These are phyloP conservation scores for Sternotherus odoratus DNA, from an alignment of 2,797 vertebrate genomes.

Conservation along the genomic window DNA sequence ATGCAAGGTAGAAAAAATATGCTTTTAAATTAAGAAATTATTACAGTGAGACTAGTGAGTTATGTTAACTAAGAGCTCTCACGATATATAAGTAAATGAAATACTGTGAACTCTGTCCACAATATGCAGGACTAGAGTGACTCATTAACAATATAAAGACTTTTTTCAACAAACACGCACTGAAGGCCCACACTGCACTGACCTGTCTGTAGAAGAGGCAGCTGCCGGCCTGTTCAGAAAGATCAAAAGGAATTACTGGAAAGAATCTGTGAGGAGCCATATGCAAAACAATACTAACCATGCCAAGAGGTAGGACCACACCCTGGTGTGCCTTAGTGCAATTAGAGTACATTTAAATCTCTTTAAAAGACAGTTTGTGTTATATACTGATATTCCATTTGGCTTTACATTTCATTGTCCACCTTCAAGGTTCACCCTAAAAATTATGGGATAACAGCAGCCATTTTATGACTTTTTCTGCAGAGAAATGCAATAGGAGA, in stretches of 20 bases:
- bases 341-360: not conserved
- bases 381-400: not conserved
- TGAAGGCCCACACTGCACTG: not conserved
- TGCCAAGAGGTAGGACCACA: not conserved
- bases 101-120: not conserved
- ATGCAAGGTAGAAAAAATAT: constrained; percentile 18
- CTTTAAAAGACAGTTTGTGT: not conserved
- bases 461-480: not conserved
- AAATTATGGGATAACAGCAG: not conserved
- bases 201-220: not conserved
- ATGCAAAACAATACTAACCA: rapidly evolving
- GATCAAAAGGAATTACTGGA: not conserved
- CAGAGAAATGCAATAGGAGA: not conserved
- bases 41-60: not conserved
- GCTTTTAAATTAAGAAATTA: not conserved
- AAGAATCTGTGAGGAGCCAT: not conserved
- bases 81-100: not conserved
- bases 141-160: not conserved
- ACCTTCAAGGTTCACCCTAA: not conserved
- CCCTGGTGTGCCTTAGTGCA: rapidly evolving
- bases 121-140: not conserved
- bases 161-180: not conserved
- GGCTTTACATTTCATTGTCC: not conserved
- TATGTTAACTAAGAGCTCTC: not conserved
- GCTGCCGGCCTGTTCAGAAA: not conserved